Evolutionary conservation across 2,113 vertebrate species (phyloP), one percentile per base, ranked within the genome.

Genomic region (Chionis minor): DNA sequence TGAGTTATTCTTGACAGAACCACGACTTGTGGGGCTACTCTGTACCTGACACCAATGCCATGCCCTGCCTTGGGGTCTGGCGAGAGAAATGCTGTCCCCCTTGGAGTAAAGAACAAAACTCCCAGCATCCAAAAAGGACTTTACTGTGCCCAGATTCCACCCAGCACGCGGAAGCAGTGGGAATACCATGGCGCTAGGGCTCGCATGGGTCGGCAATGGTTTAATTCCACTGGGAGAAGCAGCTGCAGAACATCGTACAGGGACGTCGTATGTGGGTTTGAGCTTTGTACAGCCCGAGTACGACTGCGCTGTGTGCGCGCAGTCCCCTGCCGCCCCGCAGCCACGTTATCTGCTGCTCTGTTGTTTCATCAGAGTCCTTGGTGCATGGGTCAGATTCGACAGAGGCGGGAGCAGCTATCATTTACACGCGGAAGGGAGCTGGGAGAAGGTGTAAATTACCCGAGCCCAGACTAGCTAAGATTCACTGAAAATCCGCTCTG

Each of bases 361-460:
- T 62, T 79, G 40, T 92, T 73, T 80, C 81, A 74, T 79, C 63
- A 86, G 63, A 81, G 38, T 15, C 73, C 89, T 69, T 11, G 10
- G 78, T 59, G 75, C 58, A 35, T 10, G 75, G 86, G 89, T 75
- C 61, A 63, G 40, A 55, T 59, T 47, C 70, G 30, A 22, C 1
- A 67, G 16, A 80, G 87, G 84, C 73, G 73, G 84, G 63, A 94
- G 94, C 55, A 73, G 77, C 69, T 56, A 12, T 52, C 70, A 95
- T 91, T 93, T 47, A 86, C 94, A 86, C 71, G 2, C 71, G 73
- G 81, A 86, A 59, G 54, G 88, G 58, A 91, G 92, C 88, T 95
- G 66, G 71, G 61, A 74, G 90, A 44, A 96, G 35, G 66, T 65
- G 95, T 86, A 94, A 97, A 97, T 97, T 96, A 92, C 86, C 90